Base-by-base conservation (phyloP, 2,888 invertebrate genomes). In the Crossocerus cetratus region DNA sequence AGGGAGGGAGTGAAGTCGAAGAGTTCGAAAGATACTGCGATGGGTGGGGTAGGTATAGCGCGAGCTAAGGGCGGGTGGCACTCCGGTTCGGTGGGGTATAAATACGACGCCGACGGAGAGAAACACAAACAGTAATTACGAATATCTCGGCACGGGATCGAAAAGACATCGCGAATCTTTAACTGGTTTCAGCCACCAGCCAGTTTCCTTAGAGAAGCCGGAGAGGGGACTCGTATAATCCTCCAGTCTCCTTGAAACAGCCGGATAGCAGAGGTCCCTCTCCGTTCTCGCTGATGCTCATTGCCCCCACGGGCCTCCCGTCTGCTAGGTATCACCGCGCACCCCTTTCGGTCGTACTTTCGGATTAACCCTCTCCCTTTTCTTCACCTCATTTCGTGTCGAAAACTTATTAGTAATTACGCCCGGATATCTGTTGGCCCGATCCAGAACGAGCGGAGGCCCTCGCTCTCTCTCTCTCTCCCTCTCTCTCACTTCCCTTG, bases 371-470 rank as follows among this genome's bases (percentile, higher is more conserved):
- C 87, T 87, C 89, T 83, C 85, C 88, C 88, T 87, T 90, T 89
- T 90, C 90, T 87, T 89, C 90, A 90, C 90, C 90, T 90, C 88
- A 89, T 90, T 90, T 89, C 88, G 90, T 86, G 90, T 89, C 87
- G 90, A 90, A 90, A 90, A 90, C 90, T 90, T 90, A 90, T 90
- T 90, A 90, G 89, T 90, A 90, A 90, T 90, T 90, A 90, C 89
- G 87, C 81, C 81, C 53, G 82, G 86, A 88, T 88, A 90, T 89
- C 89, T 87, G 84, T 82, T 82, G 77, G 81, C 79, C 72, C 83
- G 80, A 89, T 88, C 77, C 86, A 86, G 84, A 84, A 84, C 84
- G 83, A 76, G 77, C 81, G 78, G 75, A 61, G 45, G 32, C 42
- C 59, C 64, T 56, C n/a, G n/a, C n/a, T n/a, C 18, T 65, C 42